A percentile compares a stretch with the other conserved stretches of the same genome.
phyloP scores from a whole-genome alignment of 2,113 vertebrate species.

The Zosterops japonicus region DNA sequence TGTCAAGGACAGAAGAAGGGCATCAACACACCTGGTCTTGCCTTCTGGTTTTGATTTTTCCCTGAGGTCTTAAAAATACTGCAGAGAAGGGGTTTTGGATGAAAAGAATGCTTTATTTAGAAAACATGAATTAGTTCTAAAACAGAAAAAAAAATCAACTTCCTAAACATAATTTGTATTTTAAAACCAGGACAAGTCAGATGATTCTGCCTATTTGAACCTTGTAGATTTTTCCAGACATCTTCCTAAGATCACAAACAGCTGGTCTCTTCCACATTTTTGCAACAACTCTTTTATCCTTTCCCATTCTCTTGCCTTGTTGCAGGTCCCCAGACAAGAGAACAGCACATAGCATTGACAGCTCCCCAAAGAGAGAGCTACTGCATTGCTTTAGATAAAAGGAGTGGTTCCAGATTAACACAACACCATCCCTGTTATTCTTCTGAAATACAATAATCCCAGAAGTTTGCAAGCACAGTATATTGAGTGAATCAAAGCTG shows the following conservation, averaged over 20 bases:
- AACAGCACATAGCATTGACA: background rate
- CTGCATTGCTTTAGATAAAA: background rate
- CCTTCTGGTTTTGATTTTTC: background rate
- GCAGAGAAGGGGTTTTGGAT: background rate
- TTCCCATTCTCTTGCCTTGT: background rate
- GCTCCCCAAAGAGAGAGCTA: background rate
- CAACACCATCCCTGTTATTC: background rate
- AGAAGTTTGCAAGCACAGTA: background rate
- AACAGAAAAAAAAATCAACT: background rate
- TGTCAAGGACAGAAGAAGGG: background rate
- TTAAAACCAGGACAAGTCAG: background rate
- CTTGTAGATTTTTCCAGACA: background rate
- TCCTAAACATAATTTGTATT: rapidly evolving
- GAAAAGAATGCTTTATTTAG: background rate
- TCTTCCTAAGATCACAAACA: background rate
- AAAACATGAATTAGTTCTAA: background rate
- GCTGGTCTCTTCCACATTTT: background rate
- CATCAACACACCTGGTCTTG: background rate
- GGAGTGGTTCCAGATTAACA: background rate
- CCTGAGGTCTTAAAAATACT: background rate
- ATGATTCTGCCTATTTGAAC: background rate
- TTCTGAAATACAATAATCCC: background rate
- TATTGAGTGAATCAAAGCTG: background rate
- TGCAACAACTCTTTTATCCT: background rate
- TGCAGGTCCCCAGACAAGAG: background rate